Conservation (phyloP, 2,888 invertebrate species). For the Dasypolia templi region DNA sequence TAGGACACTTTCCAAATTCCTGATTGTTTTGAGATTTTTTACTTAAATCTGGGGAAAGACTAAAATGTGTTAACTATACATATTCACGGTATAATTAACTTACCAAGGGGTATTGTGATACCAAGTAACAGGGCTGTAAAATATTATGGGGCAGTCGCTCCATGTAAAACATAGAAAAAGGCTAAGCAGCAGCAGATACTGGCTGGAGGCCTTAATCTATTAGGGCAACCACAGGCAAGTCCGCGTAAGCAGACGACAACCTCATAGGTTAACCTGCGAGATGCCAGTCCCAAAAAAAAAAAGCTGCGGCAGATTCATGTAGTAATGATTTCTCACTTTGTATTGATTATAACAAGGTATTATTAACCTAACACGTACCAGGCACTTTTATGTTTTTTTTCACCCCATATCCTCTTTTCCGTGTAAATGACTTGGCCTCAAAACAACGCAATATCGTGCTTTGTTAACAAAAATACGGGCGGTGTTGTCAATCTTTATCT, state of each 20-base stretch:
- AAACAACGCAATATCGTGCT: constrained; percentile 36
- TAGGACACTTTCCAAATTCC: neutral
- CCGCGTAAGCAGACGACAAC: too few species aligned
- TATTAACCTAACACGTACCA: neutral
- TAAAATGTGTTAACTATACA: neutral
- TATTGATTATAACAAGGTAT: neutral
- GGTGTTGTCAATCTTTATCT: constrained; percentile 11
- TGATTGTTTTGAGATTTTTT: neutral
- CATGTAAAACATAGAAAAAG: too few species aligned
- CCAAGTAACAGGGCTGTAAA: neutral
- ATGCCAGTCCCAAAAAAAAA: too few species aligned
- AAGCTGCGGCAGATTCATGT: too few species aligned
- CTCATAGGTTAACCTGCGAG: too few species aligned
- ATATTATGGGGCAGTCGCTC: neutral
- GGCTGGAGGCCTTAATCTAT: too few species aligned
- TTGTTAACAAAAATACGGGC: constrained; percentile 9
- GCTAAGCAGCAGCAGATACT: too few species aligned
- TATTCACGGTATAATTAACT: neutral
- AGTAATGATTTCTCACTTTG: neutral
- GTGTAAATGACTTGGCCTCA: constrained; percentile 18
- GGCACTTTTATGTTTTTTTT: neutral
- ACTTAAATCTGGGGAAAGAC: neutral
- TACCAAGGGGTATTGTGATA: neutral
- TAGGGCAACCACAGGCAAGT: too few species aligned
- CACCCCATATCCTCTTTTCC: neutral